Conservation (phyloP, 2,113 vertebrate genomes). For the Pseudorhombus dupliciocellatus region DNA sequence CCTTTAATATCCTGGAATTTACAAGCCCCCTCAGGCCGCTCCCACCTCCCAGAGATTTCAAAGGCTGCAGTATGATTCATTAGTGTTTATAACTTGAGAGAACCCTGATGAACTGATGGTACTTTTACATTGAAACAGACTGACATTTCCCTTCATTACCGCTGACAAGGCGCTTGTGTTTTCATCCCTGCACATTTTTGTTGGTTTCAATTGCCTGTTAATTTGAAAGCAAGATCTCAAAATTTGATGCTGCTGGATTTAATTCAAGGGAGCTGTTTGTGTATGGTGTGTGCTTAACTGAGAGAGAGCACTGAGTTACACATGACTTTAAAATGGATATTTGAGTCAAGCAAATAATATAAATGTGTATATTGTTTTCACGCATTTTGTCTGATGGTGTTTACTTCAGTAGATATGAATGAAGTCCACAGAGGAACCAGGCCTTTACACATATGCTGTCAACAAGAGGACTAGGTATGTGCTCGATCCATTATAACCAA, state of each 20-base stretch:
- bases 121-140: neutral
- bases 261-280: too few relatives aligned
- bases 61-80: constrained; percentile 1
- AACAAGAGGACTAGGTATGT: neutral
- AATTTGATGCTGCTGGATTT: too few relatives aligned
- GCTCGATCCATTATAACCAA: neutral
- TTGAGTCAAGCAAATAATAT: neutral
- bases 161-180: too few relatives aligned
- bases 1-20: constrained; percentile 51
- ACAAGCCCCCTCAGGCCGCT: constrained; percentile 15
- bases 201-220: too few relatives aligned
- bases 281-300: too few relatives aligned
- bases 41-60: constrained; percentile 10
- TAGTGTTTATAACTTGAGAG: neutral
- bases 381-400: neutral
- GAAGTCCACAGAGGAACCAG: neutral
- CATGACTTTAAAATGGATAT: neutral
- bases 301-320: too few relatives aligned
- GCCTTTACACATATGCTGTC: neutral
- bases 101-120: neutral
- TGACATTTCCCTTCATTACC: neutral
- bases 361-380: neutral
- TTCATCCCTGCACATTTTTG: too few relatives aligned
- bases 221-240: too few relatives aligned
- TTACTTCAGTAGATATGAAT: neutral